A percentile compares a stretch with the other conserved stretches of the same genome.
These are phyloP conservation scores for Ceyx cyanopectus DNA, from an alignment of 2,113 vertebrate genomes.

Conservation along the genomic window DNA sequence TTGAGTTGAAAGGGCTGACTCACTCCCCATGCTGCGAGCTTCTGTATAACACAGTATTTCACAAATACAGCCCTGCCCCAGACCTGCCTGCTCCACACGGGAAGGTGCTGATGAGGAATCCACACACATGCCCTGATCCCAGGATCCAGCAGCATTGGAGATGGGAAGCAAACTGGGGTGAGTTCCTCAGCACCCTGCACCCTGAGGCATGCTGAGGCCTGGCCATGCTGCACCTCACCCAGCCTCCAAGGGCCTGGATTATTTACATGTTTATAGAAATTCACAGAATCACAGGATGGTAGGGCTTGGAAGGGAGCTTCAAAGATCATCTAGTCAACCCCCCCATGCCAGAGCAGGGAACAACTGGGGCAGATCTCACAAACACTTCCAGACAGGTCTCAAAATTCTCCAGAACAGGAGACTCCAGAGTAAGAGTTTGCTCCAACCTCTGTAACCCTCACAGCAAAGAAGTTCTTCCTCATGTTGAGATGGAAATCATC, in stretches of 20 bases:
- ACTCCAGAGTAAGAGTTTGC: no score
- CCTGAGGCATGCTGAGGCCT: accelerated
- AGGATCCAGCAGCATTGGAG: neutral
- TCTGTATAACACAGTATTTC: constrained; percentile 42
- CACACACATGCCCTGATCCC: accelerated
- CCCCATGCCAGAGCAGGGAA: no score
- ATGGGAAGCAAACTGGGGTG: neutral
- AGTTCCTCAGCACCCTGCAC: neutral
- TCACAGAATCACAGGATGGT: no score
- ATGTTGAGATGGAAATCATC: no score
- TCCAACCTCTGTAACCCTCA: no score
- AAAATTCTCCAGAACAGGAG: no score
- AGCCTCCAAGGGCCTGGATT: neutral
- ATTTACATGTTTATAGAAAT: no score
- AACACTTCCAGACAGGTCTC: no score
- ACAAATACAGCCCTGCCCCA: constrained; percentile 4
- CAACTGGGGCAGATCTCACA: no score
- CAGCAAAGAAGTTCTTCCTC: no score
- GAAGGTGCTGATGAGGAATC: neutral
- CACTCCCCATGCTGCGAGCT: constrained; percentile 1
- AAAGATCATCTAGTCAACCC: no score
- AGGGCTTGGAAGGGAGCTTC: no score
- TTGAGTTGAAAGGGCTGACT: constrained; percentile 67
- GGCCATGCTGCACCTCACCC: neutral
- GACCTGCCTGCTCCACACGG: neutral